Percentiles rank a stretch among this genome's conserved stretches.
phyloP scores from a whole-genome alignment of 2,113 vertebrate species.

The Emydocephalus ijimae region DNA sequence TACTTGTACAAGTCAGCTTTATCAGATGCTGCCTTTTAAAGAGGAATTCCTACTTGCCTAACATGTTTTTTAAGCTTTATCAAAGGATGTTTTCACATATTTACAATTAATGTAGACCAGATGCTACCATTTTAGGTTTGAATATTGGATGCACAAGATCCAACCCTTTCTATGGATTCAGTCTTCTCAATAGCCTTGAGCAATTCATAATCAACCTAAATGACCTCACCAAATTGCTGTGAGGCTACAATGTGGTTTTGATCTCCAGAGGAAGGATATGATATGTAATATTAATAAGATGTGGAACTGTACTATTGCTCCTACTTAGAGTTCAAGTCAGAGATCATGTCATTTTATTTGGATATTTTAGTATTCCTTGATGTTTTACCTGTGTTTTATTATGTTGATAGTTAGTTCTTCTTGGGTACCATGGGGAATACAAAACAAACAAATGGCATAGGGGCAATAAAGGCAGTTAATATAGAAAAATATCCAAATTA shows the following conservation, averaged over 20 bases:
- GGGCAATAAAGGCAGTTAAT: neutral
- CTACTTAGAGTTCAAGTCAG: neutral
- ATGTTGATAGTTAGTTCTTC: neutral
- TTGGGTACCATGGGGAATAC: neutral
- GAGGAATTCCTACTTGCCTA: neutral
- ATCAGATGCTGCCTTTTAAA: neutral
- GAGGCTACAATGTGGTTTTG: neutral
- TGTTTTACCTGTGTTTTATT: neutral
- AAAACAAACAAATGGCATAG: neutral
- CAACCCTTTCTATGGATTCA: neutral
- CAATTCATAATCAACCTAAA: neutral
- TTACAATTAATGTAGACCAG: neutral
- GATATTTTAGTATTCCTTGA: neutral
- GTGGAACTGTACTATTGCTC: neutral
- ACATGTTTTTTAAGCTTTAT: rapidly evolving
- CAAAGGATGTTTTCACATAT: rapidly evolving
- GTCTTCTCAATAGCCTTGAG: neutral
- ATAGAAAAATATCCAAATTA: neutral
- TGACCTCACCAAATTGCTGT: neutral
- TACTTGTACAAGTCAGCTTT: rapidly evolving
- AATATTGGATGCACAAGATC: neutral
- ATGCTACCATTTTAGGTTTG: neutral
- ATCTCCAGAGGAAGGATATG: neutral
- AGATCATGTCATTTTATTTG: neutral
- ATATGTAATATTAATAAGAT: neutral